Evolutionary conservation across 1,140 invertebrate species (phyloP).

Genomic region (Musca domestica): DNA sequence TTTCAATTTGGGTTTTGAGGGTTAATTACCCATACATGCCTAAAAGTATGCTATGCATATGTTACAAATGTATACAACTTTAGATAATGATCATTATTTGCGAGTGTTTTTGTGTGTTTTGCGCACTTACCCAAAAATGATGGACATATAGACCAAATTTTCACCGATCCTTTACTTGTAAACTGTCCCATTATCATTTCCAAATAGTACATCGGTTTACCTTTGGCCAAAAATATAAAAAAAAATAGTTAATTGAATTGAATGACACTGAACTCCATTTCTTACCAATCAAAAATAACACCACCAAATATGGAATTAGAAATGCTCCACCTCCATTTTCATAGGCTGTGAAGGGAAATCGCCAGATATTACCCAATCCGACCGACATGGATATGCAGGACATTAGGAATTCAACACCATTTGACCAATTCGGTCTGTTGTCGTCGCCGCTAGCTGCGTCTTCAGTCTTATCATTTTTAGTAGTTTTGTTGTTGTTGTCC

Average conservation of each 20-base stretch:
- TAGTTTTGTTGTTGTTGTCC: constrained; percentile 29
- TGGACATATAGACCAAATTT: constrained; percentile 58
- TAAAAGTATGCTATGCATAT: too few species aligned
- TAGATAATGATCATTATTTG: too few species aligned
- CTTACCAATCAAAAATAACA: constrained; percentile 76
- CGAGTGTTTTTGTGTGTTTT: too few species aligned
- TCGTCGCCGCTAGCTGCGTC: neutral
- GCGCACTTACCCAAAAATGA: constrained; percentile 60
- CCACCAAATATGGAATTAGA: constrained; percentile 79
- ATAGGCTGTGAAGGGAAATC: constrained; percentile 81
- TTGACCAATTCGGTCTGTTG: constrained; percentile 74
- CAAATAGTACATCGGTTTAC: constrained; percentile 79
- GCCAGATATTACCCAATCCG: constrained; percentile 66
- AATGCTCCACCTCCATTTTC: constrained; percentile 73
- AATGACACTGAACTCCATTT: too few species aligned
- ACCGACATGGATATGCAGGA: constrained; percentile 87
- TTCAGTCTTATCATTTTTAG: neutral
- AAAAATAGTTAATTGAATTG: neutral
- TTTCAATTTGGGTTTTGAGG: too few species aligned
- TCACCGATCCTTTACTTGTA: constrained; percentile 65
- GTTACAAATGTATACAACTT: too few species aligned
- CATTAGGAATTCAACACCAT: constrained; percentile 82
- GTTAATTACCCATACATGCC: too few species aligned
- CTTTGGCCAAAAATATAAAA: too few species aligned
- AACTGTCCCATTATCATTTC: constrained; percentile 77